These are phyloP conservation scores for Rhimphoctona megacephalus DNA, from an alignment of 2,888 invertebrate species.

Conservation along the genomic window DNA sequence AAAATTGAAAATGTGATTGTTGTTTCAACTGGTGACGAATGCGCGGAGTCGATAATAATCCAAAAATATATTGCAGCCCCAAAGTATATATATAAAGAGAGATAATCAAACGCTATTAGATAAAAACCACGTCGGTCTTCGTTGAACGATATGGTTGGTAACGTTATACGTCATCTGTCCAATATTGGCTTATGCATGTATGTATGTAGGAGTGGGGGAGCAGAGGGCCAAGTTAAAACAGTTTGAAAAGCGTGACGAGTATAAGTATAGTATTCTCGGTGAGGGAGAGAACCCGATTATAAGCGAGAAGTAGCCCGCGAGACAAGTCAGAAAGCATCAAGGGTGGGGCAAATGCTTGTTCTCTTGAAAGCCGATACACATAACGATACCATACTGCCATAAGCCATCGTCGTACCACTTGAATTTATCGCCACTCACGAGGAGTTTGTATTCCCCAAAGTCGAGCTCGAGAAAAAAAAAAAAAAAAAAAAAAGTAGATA, in stretches of 20 bases:
- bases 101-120: conserved; percentile 25
- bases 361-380: conserved; percentile 53
- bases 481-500: background rate
- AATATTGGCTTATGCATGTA: conserved; percentile 41
- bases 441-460: conserved; percentile 59
- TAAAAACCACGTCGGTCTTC: conserved; percentile 21
- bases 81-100: background rate
- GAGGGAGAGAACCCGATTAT: conserved; percentile 63
- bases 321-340: conserved; percentile 50
- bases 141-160: conserved; percentile 22
- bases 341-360: conserved; percentile 60
- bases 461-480: conserved; percentile 11
- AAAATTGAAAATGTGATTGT: background rate
- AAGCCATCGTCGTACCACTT: conserved; percentile 61
- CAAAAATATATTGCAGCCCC: conserved; percentile 3
- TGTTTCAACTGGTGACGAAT: background rate
- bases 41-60: background rate
- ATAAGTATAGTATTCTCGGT: conserved; percentile 22
- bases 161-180: conserved; percentile 61
- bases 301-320: conserved; percentile 55
- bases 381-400: conserved; percentile 37
- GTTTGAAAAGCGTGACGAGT: conserved; percentile 54
- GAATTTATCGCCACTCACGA: conserved; percentile 73
- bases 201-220: background rate
- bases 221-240: conserved; percentile 45